Evolutionary conservation across 1,140 invertebrate genomes (phyloP).

Genomic region (Microplitis demolitor): DNA sequence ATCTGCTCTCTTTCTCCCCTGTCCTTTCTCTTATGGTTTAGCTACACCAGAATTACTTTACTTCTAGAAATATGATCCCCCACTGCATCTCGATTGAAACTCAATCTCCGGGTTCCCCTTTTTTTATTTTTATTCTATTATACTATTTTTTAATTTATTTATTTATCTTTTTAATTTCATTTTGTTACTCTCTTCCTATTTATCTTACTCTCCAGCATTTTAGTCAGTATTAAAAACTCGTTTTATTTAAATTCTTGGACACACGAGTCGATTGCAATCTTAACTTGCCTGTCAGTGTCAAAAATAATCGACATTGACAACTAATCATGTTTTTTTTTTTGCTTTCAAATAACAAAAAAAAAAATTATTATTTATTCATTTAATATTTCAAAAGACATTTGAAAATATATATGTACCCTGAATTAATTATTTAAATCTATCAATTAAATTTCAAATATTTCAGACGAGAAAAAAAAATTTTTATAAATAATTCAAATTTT

Average conservation of each 20-base stretch:
- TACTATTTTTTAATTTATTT: neutral
- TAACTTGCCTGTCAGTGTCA: slow-evolving; percentile 2
- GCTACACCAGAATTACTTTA: neutral
- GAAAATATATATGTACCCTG: too few species aligned
- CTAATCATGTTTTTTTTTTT: slow-evolving; percentile 2
- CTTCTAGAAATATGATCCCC: slow-evolving; percentile 24
- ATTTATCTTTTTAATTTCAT: neutral
- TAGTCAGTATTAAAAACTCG: too few species aligned
- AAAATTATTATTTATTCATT: too few species aligned
- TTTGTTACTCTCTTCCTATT: neutral
- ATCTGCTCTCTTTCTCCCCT: neutral
- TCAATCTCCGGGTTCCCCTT: neutral
- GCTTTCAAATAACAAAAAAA: neutral
- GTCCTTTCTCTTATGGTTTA: slow-evolving; percentile 1
- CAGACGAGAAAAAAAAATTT: too few species aligned
- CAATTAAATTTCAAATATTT: too few species aligned
- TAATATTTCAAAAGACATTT: too few species aligned
- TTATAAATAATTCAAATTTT: too few species aligned
- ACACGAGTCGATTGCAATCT: slow-evolving; percentile 10
- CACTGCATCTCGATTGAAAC: slow-evolving; percentile 14
- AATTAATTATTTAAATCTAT: too few species aligned
- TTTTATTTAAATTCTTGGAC: slow-evolving; percentile 12
- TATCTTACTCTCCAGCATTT: neutral
- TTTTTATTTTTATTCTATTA: neutral
- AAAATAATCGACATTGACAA: slow-evolving; percentile 13